Evolutionary conservation across 2,113 vertebrate species (phyloP).

Genomic region (Laterallus jamaicensis): DNA sequence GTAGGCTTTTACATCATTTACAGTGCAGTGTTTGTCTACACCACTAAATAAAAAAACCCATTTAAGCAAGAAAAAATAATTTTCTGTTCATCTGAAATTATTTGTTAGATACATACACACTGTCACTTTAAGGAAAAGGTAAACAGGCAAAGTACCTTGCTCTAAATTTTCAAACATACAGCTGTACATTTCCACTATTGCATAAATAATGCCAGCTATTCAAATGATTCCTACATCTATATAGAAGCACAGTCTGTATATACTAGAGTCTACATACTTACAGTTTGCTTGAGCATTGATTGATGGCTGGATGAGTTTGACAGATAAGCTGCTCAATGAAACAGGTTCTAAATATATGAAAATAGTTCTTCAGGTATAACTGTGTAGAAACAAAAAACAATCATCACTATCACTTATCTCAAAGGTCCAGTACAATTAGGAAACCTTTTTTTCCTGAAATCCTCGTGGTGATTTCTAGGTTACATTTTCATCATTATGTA

Average conservation of each 20-base stretch:
- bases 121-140: neutral
- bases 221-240: neutral
- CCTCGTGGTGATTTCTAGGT: neutral
- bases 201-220: neutral
- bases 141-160: neutral
- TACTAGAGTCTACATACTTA: neutral
- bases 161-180: neutral
- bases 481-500: neutral
- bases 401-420: neutral
- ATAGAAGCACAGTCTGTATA: neutral
- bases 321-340: neutral
- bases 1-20: neutral
- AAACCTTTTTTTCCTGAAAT: neutral
- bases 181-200: neutral
- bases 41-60: neutral
- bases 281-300: neutral
- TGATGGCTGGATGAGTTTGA: neutral
- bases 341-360: neutral
- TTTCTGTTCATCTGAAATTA: neutral
- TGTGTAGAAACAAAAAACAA: neutral
- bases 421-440: neutral
- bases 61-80: neutral
- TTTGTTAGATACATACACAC: neutral
- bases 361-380: neutral
- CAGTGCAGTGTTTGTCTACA: neutral